A percentile compares a stretch with the other conserved stretches of the same genome.
phyloP scores from a whole-genome alignment of 2,113 vertebrate genomes.

The Parus major region DNA sequence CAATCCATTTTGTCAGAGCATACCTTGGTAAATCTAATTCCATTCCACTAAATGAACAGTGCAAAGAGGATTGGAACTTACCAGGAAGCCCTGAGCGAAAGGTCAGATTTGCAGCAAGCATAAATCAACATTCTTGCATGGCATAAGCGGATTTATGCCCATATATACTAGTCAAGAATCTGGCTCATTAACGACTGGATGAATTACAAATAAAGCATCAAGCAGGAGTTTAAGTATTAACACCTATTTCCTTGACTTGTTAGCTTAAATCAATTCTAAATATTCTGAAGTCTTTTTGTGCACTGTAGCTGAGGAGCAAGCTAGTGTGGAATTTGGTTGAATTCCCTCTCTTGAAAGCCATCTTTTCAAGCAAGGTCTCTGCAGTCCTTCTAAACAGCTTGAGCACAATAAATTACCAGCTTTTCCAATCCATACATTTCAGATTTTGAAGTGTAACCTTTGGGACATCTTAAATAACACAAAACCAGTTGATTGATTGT shows the following conservation, averaged over 20 bases:
- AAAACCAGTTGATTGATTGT: background rate
- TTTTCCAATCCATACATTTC: background rate
- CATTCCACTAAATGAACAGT: slow-evolving; percentile 33
- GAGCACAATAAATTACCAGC: background rate
- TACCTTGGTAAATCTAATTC: slow-evolving; percentile 33
- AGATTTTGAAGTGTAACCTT: slow-evolving; percentile 20
- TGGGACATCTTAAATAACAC: slow-evolving; percentile 8
- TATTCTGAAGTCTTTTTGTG: slow-evolving; percentile 14
- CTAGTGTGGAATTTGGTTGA: background rate
- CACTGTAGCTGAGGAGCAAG: background rate
- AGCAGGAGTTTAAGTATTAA: background rate
- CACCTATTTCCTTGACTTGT: background rate
- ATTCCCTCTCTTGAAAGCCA: background rate
- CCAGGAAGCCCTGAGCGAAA: background rate
- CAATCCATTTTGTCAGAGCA: background rate
- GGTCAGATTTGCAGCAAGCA: slow-evolving; percentile 41
- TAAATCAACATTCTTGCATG: slow-evolving; percentile 56
- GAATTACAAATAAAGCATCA: background rate
- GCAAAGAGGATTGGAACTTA: slow-evolving; percentile 48
- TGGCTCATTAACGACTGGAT: slow-evolving; percentile 14
- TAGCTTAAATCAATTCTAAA: background rate
- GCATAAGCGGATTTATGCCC: slow-evolving; percentile 26
- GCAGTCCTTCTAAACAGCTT: background rate
- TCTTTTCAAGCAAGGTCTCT: background rate
- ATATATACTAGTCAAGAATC: slow-evolving; percentile 1